These are phyloP conservation scores for Sarcophaga bullata DNA, from an alignment of 1,140 invertebrate genomes.

Conservation along the genomic window DNA sequence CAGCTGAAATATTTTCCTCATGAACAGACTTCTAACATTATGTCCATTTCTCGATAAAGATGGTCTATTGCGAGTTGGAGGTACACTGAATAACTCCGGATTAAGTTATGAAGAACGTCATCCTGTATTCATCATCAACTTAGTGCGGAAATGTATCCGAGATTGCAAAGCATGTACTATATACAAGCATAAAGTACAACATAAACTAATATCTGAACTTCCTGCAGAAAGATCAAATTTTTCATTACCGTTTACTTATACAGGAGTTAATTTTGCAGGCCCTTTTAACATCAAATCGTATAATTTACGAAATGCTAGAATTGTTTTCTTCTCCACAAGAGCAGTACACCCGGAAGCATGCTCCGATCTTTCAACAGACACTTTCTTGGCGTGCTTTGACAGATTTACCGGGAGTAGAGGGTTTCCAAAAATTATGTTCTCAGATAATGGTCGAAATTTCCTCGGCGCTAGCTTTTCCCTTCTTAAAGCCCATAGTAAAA, in stretches of 20 bases:
- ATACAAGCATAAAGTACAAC: slow-evolving; percentile 10
- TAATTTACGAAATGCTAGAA: background rate
- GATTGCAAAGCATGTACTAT: background rate
- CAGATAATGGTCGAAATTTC: background rate
- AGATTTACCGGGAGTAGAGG: background rate
- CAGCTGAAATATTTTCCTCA: background rate
- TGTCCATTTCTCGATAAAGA: slow-evolving; percentile 25
- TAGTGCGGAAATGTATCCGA: background rate
- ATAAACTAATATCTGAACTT: slow-evolving; percentile 42
- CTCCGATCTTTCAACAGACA: background rate
- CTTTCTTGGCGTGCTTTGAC: background rate
- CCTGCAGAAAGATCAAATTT: slow-evolving; percentile 43
- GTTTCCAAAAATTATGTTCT: background rate
- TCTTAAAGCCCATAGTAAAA: background rate
- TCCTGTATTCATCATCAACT: background rate
- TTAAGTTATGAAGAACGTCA: background rate
- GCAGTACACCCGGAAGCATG: background rate
- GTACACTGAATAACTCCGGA: background rate
- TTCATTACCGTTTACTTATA: slow-evolving; percentile 29
- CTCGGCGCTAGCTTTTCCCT: background rate
- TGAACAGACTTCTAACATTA: background rate
- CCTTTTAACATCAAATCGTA: background rate
- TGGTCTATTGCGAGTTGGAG: slow-evolving; percentile 28
- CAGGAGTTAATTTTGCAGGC: background rate
- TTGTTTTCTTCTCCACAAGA: background rate